Conservation (phyloP, 2,888 invertebrate genomes). For the Pantelozetes paolii region DNA sequence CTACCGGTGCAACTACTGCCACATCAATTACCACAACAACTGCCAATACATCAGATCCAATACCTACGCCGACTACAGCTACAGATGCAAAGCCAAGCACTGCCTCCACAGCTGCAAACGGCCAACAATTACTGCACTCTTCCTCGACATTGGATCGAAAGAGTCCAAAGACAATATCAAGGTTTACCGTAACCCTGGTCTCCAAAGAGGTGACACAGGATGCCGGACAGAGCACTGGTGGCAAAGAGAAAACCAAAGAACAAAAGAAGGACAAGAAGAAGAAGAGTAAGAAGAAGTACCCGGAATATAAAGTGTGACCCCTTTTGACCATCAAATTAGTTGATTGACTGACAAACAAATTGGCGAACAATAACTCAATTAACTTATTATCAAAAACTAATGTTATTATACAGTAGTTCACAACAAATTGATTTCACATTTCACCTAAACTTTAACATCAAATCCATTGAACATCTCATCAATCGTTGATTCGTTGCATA, state of each 20-base stretch:
- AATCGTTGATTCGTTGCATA: not conserved
- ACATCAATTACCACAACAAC: conserved; percentile 34
- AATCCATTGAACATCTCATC: conserved; percentile 13
- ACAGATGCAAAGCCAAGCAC: conserved; percentile 28
- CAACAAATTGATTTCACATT: not conserved
- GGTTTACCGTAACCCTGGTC: conserved; percentile 40
- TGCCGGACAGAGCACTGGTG: not conserved
- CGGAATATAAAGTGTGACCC: conserved; percentile 17
- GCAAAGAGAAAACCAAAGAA: not conserved
- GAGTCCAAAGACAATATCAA: conserved; percentile 40
- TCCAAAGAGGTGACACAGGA: conserved; percentile 12
- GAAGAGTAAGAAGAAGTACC: conserved; percentile 8
- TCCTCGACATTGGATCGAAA: conserved; percentile 40
- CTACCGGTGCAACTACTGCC: conserved; percentile 30
- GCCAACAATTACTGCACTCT: conserved; percentile 41
- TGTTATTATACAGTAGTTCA: not conserved
- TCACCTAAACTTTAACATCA: not conserved
- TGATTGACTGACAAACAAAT: conserved; percentile 18
- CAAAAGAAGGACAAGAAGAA: not conserved
- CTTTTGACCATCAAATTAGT: not conserved
- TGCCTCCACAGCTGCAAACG: conserved; percentile 28
- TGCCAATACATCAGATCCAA: conserved; percentile 32
- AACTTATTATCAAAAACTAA: conserved; percentile 10
- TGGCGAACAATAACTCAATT: conserved; percentile 29
- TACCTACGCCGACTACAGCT: conserved; percentile 30